Conservation (phyloP, 1,140 invertebrate genomes). For the Bathynomus jamesi region DNA sequence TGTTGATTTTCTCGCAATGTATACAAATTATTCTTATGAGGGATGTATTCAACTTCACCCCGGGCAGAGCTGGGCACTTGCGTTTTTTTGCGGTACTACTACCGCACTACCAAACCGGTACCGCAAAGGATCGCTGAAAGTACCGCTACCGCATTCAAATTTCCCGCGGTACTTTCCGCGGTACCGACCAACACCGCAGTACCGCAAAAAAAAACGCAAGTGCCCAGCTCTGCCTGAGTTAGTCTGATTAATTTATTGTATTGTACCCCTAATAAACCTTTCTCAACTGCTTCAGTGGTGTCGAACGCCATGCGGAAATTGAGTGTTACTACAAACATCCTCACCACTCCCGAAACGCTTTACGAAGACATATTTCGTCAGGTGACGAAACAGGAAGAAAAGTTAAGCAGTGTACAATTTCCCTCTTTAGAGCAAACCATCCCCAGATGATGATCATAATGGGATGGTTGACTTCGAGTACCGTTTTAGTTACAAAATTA, state of each 20-base stretch:
- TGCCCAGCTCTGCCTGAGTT: background rate
- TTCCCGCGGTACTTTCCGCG: too few relatives aligned
- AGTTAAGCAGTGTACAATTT: background rate
- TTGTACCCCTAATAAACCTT: background rate
- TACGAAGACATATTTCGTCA: slow-evolving; percentile 58
- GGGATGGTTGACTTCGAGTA: too few relatives aligned
- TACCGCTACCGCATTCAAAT: too few relatives aligned
- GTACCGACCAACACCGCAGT: too few relatives aligned
- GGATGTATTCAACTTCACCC: background rate
- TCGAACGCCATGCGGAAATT: slow-evolving; percentile 82
- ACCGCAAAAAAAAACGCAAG: too few relatives aligned
- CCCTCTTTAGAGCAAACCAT: background rate
- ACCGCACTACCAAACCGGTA: too few relatives aligned
- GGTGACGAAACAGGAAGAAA: slow-evolving; percentile 33
- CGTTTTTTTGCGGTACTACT: too few relatives aligned
- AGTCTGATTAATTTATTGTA: background rate
- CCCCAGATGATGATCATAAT: background rate
- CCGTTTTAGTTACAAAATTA: too few relatives aligned
- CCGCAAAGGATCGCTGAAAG: too few relatives aligned
- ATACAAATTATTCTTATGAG: slow-evolving; percentile 1
- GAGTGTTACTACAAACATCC: slow-evolving; percentile 85
- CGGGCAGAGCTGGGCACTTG: too few relatives aligned
- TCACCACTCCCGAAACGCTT: slow-evolving; percentile 75
- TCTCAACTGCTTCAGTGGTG: slow-evolving; percentile 47
- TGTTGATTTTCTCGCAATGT: background rate